phyloP scores from a whole-genome alignment of 2,113 vertebrate species.

The Carettochelys insculpta region DNA sequence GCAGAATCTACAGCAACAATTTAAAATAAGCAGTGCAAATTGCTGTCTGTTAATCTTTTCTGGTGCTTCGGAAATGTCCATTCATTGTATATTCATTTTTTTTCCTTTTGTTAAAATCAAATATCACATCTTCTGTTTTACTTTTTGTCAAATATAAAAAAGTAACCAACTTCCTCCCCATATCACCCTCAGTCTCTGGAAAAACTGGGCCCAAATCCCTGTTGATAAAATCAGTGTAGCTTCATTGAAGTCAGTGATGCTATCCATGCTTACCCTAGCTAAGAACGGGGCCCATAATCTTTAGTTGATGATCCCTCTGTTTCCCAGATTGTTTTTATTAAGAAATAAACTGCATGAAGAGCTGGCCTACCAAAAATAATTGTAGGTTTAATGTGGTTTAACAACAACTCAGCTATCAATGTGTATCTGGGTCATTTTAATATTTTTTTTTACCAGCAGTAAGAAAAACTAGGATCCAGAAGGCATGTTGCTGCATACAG shows the following conservation, averaged over 20 bases:
- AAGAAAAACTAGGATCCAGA: background rate
- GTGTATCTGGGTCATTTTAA: background rate
- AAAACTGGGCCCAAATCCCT: background rate
- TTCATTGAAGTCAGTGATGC: background rate
- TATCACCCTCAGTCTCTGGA: background rate
- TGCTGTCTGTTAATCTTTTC: background rate
- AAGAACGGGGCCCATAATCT: background rate
- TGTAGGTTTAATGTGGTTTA: background rate
- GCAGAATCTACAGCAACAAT: background rate
- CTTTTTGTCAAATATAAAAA: background rate
- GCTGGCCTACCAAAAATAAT: background rate
- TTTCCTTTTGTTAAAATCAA: background rate
- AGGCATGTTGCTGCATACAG: background rate
- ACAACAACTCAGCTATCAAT: background rate
- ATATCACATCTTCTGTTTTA: background rate
- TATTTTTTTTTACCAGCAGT: background rate
- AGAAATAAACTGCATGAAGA: background rate
- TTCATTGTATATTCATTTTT: background rate
- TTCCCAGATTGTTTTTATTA: background rate
- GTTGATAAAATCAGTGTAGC: background rate
- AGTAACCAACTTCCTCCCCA: background rate
- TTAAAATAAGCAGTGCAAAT: background rate
- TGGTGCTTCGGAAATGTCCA: background rate
- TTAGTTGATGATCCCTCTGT: background rate
- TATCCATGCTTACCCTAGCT: background rate